Evolutionary conservation across 2,888 invertebrate species (phyloP).

Genomic region (Eupithecia centaureata): DNA sequence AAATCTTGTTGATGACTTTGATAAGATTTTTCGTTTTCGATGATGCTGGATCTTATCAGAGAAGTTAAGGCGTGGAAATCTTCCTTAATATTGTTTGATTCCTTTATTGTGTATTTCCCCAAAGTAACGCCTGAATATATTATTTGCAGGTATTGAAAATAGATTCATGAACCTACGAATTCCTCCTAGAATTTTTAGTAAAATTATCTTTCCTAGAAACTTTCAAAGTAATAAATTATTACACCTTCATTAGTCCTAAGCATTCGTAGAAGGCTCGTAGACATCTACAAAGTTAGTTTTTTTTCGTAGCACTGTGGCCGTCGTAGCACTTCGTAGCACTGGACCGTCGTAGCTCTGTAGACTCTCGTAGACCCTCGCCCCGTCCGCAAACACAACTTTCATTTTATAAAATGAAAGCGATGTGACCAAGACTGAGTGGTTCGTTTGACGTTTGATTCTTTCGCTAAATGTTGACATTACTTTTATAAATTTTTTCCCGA

Average conservation of each 20-base stretch:
- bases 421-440: constrained; percentile 44
- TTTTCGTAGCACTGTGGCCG: constrained; percentile 3
- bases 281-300: constrained; percentile 1
- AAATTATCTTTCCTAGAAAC: too few relatives aligned
- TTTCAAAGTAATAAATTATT: not conserved
- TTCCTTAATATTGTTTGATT: too few relatives aligned
- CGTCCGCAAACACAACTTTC: constrained; percentile 50
- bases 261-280: constrained; percentile 1
- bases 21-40: too few relatives aligned
- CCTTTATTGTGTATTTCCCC: too few relatives aligned
- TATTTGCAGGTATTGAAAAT: too few relatives aligned
- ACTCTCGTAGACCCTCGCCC: constrained; percentile 38
- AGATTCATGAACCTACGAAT: too few relatives aligned
- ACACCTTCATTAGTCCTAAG: not conserved
- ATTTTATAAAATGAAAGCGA: constrained; percentile 54
- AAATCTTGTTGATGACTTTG: too few relatives aligned
- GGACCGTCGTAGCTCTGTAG: constrained; percentile 35
- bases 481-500: constrained; percentile 31
- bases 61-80: too few relatives aligned
- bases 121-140: too few relatives aligned
- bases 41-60: too few relatives aligned
- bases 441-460: constrained; percentile 37
- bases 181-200: not conserved
- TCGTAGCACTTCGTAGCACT: not conserved
- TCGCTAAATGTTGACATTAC: constrained; percentile 37